phyloP scores from a whole-genome alignment of 1,140 invertebrate genomes.

The Leptopilina clavipes region DNA sequence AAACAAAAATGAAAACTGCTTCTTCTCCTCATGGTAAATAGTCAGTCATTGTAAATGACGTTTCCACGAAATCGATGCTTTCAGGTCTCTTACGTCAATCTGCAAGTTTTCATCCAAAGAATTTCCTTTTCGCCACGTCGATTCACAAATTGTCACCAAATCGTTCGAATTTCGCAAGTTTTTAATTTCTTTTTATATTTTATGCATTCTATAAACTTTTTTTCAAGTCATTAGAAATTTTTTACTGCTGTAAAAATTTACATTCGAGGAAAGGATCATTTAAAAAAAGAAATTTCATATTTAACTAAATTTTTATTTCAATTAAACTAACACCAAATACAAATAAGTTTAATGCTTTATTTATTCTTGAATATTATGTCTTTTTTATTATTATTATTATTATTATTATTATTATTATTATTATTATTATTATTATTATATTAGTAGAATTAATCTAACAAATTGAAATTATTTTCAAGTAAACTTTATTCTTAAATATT shows the following conservation, averaged over 20 bases:
- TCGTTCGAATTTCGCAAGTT: background rate
- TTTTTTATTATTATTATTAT: background rate
- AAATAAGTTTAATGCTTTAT: background rate
- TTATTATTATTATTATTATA: background rate
- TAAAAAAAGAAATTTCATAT: background rate
- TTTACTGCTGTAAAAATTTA: too few species aligned
- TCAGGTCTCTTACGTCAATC: background rate
- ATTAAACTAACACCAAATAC: constrained; percentile 24
- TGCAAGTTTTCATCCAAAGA: constrained; percentile 6
- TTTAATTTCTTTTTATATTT: too few species aligned
- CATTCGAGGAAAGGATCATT: background rate
- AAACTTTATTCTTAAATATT: constrained; percentile 17
- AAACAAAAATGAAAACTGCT: too few species aligned
- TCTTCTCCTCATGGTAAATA: too few species aligned
- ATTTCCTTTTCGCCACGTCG: background rate
- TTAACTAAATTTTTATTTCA: constrained; percentile 4
- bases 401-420: background rate
- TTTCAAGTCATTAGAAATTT: too few species aligned
- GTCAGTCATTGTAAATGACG: background rate
- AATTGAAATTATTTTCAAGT: constrained; percentile 16
- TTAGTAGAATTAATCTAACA: constrained; percentile 14
- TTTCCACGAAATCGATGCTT: constrained; percentile 8
- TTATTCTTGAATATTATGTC: constrained; percentile 11
- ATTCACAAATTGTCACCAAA: background rate
- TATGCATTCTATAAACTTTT: too few species aligned